Evolutionary conservation across 1,140 invertebrate species (phyloP).

Genomic region (Lithobius niger): DNA sequence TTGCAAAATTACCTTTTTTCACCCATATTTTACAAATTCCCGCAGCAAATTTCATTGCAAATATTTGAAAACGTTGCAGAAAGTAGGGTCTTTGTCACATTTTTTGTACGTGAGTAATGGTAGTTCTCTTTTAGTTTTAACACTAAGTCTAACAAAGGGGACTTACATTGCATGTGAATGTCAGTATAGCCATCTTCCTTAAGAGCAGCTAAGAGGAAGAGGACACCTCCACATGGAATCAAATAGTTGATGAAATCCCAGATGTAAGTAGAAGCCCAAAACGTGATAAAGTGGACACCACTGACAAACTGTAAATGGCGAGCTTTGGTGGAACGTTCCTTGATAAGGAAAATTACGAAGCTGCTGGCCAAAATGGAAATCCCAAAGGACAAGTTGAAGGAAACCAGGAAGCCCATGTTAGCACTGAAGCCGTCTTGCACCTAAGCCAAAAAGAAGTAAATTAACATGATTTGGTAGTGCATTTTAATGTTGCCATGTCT

Average conservation of each 20-base stretch:
- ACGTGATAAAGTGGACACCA: conserved; percentile 51
- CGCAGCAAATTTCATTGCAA: too few species aligned
- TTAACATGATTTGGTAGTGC: not conserved
- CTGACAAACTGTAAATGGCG: conserved; percentile 61
- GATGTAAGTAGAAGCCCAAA: conserved; percentile 52
- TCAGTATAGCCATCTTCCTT: conserved; percentile 30
- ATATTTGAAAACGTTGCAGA: too few species aligned
- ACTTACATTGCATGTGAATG: conserved; percentile 15
- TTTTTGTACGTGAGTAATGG: too few species aligned
- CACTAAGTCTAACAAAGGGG: conserved; percentile 20
- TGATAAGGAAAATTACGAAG: conserved; percentile 37
- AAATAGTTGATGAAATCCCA: conserved; percentile 55
- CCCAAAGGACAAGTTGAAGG: conserved; percentile 30
- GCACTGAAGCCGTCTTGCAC: not conserved
- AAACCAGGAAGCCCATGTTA: conserved; percentile 29
- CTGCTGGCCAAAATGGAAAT: conserved; percentile 39
- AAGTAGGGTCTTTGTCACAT: too few species aligned
- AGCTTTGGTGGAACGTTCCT: conserved; percentile 36
- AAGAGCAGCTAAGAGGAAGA: conserved; percentile 34
- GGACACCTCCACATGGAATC: conserved; percentile 33
- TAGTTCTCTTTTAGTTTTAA: too few species aligned
- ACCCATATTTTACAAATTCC: too few species aligned
- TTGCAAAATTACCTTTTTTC: too few species aligned
- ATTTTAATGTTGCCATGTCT: too few species aligned
- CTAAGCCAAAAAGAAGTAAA: not conserved